These are phyloP conservation scores for Belgica antarctica DNA, from an alignment of 2,888 invertebrate species.

Conservation along the genomic window DNA sequence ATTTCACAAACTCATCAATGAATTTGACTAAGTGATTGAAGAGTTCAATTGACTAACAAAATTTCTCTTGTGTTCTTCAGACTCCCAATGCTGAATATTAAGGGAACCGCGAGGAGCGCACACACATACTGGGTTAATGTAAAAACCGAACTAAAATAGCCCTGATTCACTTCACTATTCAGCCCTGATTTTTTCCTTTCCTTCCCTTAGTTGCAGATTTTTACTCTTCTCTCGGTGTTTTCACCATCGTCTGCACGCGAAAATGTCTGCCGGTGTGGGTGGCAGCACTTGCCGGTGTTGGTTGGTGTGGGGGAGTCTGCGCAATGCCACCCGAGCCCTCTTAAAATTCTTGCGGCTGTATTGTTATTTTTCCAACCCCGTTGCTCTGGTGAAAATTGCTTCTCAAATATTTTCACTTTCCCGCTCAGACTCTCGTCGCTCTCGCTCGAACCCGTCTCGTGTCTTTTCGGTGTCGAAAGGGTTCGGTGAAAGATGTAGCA, in stretches of 20 bases:
- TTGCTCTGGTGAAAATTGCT: background rate
- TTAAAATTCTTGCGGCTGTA: background rate
- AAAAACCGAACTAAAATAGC: conserved; percentile 37
- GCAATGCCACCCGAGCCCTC: background rate
- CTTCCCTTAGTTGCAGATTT: background rate
- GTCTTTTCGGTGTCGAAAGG: background rate
- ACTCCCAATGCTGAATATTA: background rate
- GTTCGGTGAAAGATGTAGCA: too few species aligned
- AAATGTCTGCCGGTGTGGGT: too few species aligned
- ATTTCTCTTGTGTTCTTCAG: too few species aligned
- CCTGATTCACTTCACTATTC: conserved; percentile 35
- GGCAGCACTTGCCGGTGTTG: background rate
- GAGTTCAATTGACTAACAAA: background rate
- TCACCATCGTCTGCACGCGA: background rate
- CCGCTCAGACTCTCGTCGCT: background rate
- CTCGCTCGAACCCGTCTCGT: background rate
- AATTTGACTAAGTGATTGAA: too few species aligned
- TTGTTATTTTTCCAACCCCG: background rate
- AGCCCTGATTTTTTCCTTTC: conserved; percentile 42
- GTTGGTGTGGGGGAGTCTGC: background rate
- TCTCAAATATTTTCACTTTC: conserved; percentile 1
- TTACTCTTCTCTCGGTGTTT: conserved; percentile 9
- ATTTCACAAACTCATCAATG: background rate
- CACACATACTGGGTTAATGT: conserved; percentile 18
- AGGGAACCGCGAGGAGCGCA: background rate